Percentiles rank a stretch among this genome's conserved stretches.
phyloP scores from a whole-genome alignment of 2,797 vertebrate species.

The Pseudopleuronectes americanus region DNA sequence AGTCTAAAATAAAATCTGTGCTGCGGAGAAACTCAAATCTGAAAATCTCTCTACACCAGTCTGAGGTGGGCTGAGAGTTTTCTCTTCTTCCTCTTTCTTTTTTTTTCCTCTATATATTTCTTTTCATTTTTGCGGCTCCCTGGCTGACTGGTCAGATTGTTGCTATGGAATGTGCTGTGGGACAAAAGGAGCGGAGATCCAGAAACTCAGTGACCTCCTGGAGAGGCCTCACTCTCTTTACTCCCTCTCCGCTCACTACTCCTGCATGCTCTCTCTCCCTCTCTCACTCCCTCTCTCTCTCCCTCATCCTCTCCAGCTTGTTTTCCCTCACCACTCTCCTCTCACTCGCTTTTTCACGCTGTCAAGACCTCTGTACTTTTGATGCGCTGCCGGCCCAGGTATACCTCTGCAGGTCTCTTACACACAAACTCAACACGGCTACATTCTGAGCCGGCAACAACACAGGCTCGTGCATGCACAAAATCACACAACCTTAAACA shows the following conservation, averaged over 20 bases:
- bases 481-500: conserved; percentile 35
- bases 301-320: conserved; percentile 11
- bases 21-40: conserved; percentile 20
- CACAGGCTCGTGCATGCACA: conserved; percentile 55
- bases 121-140: conserved; percentile 63
- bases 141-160: conserved; percentile 74
- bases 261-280: conserved; percentile 20
- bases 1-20: background rate
- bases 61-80: conserved; percentile 37
- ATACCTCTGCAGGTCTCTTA: conserved; percentile 28
- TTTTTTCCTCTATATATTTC: conserved; percentile 52
- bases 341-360: conserved; percentile 39
- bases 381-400: conserved; percentile 70
- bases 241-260: conserved; percentile 15
- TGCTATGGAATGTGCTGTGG: conserved; percentile 79
- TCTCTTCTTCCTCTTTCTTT: no score
- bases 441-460: conserved; percentile 53
- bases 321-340: conserved; percentile 31
- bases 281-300: conserved; percentile 29
- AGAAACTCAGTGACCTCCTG: conserved; percentile 79
- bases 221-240: conserved; percentile 59
- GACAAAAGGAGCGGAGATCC: conserved; percentile 79
- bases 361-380: conserved; percentile 53
- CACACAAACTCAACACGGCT: conserved; percentile 22
- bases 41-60: conserved; percentile 28